Evolutionary conservation across 1,140 invertebrate species (phyloP).

Genomic region (Penaeus vannamei): DNA sequence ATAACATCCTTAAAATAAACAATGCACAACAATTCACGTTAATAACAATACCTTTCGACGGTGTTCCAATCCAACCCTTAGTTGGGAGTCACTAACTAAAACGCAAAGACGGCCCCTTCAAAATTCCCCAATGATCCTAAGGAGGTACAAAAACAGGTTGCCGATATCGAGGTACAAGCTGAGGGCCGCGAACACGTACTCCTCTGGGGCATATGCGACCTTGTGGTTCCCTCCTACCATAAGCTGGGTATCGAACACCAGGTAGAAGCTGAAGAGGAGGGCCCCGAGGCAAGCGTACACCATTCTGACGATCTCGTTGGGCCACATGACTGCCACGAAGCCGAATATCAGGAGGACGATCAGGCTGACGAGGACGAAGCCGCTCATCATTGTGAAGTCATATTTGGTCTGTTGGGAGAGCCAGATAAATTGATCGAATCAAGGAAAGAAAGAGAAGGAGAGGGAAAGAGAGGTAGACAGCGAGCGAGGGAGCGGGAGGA

Average conservation of each 20-base stretch:
- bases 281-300: conserved; percentile 74
- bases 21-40: no score
- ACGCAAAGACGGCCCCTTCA: no score
- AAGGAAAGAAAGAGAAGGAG: no score
- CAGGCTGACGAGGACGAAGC: conserved; percentile 73
- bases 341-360: conserved; percentile 75
- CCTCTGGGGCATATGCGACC: conserved; percentile 93
- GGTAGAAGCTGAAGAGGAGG: conserved; percentile 74
- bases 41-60: no score
- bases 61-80: no score
- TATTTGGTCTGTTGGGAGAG: conserved; percentile 81
- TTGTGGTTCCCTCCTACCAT: conserved; percentile 77
- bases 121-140: conserved; percentile 81
- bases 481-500: no score
- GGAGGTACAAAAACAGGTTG: conserved; percentile 91
- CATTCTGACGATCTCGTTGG: conserved; percentile 69
- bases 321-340: conserved; percentile 73
- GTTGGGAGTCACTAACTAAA: no score
- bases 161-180: conserved; percentile 93
- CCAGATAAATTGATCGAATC: neutral
- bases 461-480: no score
- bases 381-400: conserved; percentile 84
- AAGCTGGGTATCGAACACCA: conserved; percentile 77
- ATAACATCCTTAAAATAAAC: no score
- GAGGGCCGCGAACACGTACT: conserved; percentile 95